Base-by-base conservation (phyloP, 2,113 vertebrate species). In the Rhabdomys dilectus region DNA sequence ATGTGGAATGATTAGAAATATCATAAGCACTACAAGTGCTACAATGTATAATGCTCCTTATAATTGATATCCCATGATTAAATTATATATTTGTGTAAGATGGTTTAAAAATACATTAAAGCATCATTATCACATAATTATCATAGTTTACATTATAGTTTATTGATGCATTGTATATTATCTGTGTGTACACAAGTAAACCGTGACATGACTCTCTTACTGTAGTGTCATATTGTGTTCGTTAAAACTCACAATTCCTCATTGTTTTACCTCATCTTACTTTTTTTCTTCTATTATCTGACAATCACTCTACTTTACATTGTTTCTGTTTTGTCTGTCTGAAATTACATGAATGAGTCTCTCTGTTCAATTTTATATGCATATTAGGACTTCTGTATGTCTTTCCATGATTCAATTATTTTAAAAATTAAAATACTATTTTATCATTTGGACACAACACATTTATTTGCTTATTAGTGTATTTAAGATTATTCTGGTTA, bases 201-300 rank as follows among this genome's bases (percentile, higher is more conserved):
- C 9, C 7, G 2, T 3, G 2, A 10, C 19, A n/a, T 36, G 31
- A 36, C 13, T 19, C 16, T 9, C 31, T 4, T 80, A 1, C 2
- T 1, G 1, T 4, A 53, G 31, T 5, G 31, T 11, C 48, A 36
- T 19, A 36, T 7, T 3, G 77, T 80, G 31, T 2, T 56, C 12
- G 2, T 10, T 36, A 36, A 22, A 22, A 34, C 10, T 19, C 34
- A n/a, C 51, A 56, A 56, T 80, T 17, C 8, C 34, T 80, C 77
- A 22, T 5, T 51, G 4, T 17, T 80, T 56, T 34, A 12, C 48
- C 5, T 36, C 11, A 31, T 80, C 48, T 36, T 36, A 36, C 31
- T 36, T 56, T 80, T 4, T 56, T 80, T 80, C 48, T 56, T 80
- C 8, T 80, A 21, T 53, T 53, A 78, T 34, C 3, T 78, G 7